Conservation (phyloP, 2,113 vertebrate species). For the Cavia aperea region DNA sequence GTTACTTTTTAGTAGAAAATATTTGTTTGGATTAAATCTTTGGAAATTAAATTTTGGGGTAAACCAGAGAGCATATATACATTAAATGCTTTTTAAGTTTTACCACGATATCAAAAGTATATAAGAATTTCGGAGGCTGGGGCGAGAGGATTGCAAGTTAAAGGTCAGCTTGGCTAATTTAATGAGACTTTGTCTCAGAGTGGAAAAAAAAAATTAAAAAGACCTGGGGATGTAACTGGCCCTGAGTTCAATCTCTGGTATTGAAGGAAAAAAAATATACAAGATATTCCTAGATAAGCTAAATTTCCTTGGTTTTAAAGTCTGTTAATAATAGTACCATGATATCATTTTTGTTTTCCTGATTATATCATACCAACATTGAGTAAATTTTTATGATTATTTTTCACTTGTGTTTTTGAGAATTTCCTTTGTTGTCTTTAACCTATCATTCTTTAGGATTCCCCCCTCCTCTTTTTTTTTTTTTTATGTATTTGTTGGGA, state of each 20-base stretch:
- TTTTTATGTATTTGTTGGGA: constrained; percentile 6
- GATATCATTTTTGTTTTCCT: constrained; percentile 29
- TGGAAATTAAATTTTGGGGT: constrained; percentile 26
- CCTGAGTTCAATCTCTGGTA: neutral
- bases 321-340: neutral
- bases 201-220: neutral
- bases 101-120: neutral
- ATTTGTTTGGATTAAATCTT: neutral
- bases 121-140: neutral
- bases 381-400: constrained; percentile 7
- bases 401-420: constrained; percentile 24
- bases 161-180: neutral
- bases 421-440: neutral
- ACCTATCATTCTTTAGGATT: neutral
- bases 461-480: neutral
- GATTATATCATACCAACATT: neutral
- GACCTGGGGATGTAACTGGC: neutral
- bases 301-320: neutral
- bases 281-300: neutral
- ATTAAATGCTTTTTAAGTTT: constrained; percentile 14
- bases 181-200: neutral
- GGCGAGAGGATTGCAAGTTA: neutral
- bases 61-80: neutral
- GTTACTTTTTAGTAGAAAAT: constrained; percentile 43
- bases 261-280: neutral